Percentiles rank a stretch among this genome's conserved stretches.
These are phyloP conservation scores for Scomber japonicus DNA, from an alignment of 2,113 vertebrate species.

Conservation along the genomic window DNA sequence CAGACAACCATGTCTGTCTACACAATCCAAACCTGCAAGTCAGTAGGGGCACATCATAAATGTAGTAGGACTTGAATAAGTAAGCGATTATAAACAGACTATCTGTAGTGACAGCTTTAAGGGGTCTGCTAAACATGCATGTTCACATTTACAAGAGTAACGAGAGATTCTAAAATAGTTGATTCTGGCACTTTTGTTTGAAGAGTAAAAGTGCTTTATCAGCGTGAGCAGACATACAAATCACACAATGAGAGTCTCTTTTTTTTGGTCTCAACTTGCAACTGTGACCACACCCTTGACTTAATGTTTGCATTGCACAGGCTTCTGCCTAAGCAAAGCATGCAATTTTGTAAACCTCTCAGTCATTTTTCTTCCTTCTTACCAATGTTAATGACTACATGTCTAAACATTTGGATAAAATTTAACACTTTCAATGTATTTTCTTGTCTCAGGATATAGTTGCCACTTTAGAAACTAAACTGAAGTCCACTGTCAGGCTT, in stretches of 20 bases:
- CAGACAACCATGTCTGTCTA: slow-evolving; percentile 70
- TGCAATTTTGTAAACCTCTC: slow-evolving; percentile 1
- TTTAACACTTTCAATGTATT: not conserved
- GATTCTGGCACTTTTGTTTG: not conserved
- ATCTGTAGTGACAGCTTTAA: not conserved
- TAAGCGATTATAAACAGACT: not conserved
- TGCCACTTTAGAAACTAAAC: not conserved
- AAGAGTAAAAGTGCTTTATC: not conserved
- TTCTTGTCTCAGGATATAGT: not conserved
- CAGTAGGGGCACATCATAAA: not conserved
- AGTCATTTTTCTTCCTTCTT: slow-evolving; percentile 3
- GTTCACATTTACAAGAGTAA: not conserved
- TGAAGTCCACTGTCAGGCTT: not conserved
- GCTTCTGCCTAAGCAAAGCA: slow-evolving; percentile 33
- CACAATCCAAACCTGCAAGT: slow-evolving; percentile 63
- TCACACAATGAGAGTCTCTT: not conserved
- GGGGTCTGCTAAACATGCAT: no score
- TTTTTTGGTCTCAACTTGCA: not conserved
- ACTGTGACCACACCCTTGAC: not conserved
- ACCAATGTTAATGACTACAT: not conserved
- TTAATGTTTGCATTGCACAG: slow-evolving; percentile 23
- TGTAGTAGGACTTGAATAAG: not conserved
- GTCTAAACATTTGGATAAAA: slow-evolving; percentile 41
- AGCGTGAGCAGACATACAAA: not conserved
- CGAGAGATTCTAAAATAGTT: not conserved